Conservation (phyloP, 2,888 invertebrate species). For the Elaeidobius kamerunicus region DNA sequence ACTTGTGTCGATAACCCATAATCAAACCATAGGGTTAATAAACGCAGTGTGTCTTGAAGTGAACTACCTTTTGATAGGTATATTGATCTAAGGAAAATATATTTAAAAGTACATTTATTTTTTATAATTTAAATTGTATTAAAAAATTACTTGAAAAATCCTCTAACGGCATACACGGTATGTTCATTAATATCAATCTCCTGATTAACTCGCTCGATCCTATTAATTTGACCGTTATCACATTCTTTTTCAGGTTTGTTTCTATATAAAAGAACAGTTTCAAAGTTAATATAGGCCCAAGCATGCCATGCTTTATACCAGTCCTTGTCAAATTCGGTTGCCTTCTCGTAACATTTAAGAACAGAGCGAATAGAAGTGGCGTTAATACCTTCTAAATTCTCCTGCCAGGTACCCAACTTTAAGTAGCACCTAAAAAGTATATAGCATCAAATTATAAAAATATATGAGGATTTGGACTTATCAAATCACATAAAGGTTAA, state of each 20-base stretch:
- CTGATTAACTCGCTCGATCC: conserved; percentile 23
- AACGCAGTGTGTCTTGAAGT: conserved; percentile 90
- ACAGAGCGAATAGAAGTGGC: conserved; percentile 73
- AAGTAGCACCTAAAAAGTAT: conserved; percentile 67
- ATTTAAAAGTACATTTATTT: not conserved
- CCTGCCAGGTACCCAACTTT: conserved; percentile 94
- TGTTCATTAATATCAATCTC: conserved; percentile 61
- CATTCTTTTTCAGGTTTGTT: conserved; percentile 41
- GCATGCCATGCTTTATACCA: conserved; percentile 99
- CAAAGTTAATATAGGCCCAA: conserved; percentile 97
- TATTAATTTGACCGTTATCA: conserved; percentile 7
- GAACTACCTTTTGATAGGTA: conserved; percentile 89
- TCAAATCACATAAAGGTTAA: too few relatives aligned
- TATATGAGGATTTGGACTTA: not conserved
- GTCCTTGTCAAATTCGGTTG: conserved; percentile 77
- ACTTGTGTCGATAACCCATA: conserved; percentile 94
- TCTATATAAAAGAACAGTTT: conserved; percentile 73
- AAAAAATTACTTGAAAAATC: conserved; percentile 68
- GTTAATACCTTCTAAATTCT: conserved; percentile 77
- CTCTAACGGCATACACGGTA: conserved; percentile 91
- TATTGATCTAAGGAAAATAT: conserved; percentile 66
- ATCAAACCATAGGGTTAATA: conserved; percentile 97
- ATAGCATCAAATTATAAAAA: not conserved
- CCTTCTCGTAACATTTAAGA: conserved; percentile 75
- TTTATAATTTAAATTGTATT: not conserved